These are phyloP conservation scores for Agrypnia vestita DNA, from an alignment of 1,140 invertebrate genomes.

Conservation along the genomic window DNA sequence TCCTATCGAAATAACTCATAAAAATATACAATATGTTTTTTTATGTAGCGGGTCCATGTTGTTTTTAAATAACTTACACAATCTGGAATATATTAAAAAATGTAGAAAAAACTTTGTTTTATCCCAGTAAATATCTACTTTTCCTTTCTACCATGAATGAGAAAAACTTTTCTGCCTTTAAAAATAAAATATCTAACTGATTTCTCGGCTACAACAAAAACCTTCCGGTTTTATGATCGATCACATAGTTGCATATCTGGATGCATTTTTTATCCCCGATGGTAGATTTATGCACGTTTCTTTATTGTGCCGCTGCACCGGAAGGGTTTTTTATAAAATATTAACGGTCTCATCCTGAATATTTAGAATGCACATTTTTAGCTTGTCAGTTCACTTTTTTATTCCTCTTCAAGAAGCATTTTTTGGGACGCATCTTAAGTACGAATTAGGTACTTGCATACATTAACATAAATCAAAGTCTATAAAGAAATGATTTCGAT, in stretches of 20 bases:
- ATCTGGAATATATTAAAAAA: no score
- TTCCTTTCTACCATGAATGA: no score
- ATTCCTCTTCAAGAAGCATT: constrained; percentile 11
- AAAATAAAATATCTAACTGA: no score
- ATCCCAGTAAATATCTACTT: no score
- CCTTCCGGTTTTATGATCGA: not conserved
- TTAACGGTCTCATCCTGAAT: constrained; percentile 47
- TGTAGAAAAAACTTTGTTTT: no score
- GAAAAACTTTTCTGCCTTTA: no score
- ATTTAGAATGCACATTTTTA: constrained; percentile 42
- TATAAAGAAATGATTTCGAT: constrained; percentile 24
- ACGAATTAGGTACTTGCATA: constrained; percentile 25
- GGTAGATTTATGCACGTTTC: constrained; percentile 8
- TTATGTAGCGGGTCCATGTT: no score
- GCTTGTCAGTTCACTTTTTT: constrained; percentile 39
- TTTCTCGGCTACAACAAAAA: not conserved
- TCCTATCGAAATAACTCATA: no score
- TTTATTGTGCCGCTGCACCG: constrained; percentile 1
- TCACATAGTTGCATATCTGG: not conserved
- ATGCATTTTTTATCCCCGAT: constrained; percentile 29
- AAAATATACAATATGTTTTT: no score
- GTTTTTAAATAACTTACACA: no score
- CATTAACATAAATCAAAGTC: constrained; percentile 20
- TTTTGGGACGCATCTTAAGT: constrained; percentile 20
- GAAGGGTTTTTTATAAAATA: constrained; percentile 36